Conservation (phyloP, 1,140 invertebrate genomes). For the Drosophila ficusphila region DNA sequence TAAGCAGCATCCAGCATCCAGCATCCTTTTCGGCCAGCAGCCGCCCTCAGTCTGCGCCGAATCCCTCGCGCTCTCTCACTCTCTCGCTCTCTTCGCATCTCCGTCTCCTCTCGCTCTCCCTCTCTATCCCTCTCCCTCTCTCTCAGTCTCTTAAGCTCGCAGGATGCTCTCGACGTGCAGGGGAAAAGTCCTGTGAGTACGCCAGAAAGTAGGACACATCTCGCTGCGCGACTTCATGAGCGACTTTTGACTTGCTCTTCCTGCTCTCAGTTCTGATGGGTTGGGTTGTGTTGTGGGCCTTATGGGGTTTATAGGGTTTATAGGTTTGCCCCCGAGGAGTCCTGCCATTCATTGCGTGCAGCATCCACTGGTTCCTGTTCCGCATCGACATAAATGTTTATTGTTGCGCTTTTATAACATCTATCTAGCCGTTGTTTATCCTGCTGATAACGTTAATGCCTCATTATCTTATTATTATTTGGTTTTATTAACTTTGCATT, state of each 20-base stretch:
- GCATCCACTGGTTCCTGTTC: not conserved
- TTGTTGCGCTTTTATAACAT: not conserved
- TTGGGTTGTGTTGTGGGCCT: not conserved
- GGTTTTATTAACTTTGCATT: not conserved
- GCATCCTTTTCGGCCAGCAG: constrained; percentile 55
- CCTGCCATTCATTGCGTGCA: constrained; percentile 20
- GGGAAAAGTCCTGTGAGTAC: constrained; percentile 60
- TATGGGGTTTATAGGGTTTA: not conserved
- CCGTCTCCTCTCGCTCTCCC: not conserved
- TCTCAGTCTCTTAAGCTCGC: too few species aligned
- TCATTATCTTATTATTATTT: too few species aligned
- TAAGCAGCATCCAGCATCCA: too few species aligned
- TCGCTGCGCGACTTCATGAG: constrained; percentile 17
- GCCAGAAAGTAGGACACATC: constrained; percentile 75
- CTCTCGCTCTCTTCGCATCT: not conserved
- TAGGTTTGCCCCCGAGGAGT: not conserved
- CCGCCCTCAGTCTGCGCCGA: constrained; percentile 74
- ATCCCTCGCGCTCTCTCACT: constrained; percentile 38
- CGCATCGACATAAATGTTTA: not conserved
- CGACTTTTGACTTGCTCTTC: constrained; percentile 17
- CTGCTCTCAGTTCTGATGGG: constrained; percentile 12
- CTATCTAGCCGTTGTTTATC: too few species aligned
- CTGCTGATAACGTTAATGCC: too few species aligned
- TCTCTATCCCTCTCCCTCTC: constrained; percentile 5
- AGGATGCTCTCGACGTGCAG: constrained; percentile 36